A percentile compares a stretch with the other conserved stretches of the same genome.
These are phyloP conservation scores for Sebastes dallii DNA, from an alignment of 2,797 vertebrate genomes.

Conservation along the genomic window DNA sequence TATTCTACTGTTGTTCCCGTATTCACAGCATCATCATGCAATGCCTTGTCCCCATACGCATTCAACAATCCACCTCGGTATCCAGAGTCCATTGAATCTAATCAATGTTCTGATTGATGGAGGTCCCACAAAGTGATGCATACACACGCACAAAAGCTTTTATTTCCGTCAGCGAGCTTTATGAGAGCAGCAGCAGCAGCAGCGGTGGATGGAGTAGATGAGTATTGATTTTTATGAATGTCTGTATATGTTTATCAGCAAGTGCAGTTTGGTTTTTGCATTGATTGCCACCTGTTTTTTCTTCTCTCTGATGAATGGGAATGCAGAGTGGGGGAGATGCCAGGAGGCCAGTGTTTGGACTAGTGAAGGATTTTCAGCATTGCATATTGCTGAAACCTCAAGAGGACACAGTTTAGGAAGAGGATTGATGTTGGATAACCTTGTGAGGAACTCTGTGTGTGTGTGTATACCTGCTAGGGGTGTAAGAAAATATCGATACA, in stretches of 20 bases:
- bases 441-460: neutral
- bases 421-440: neutral
- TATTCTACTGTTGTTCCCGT: neutral
- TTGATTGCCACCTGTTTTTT: constrained; percentile 26
- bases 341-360: neutral
- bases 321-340: constrained; percentile 7
- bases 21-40: neutral
- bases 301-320: constrained; percentile 34
- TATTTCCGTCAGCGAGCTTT: constrained; percentile 7
- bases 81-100: constrained; percentile 9
- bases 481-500: no score
- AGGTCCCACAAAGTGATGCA: constrained; percentile 10
- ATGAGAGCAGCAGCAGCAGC: constrained; percentile 5
- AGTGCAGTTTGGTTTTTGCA: constrained; percentile 40
- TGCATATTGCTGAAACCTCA: neutral
- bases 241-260: constrained; percentile 56
- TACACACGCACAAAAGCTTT: constrained; percentile 11
- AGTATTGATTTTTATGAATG: constrained; percentile 63
- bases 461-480: neutral
- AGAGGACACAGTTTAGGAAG: neutral
- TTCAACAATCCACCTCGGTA: constrained; percentile 10
- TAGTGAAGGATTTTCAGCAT: neutral
- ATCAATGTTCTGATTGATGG: constrained; percentile 28
- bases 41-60: neutral
- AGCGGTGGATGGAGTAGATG: constrained; percentile 27